Evolutionary conservation across 2,113 vertebrate species (phyloP), one percentile per base, ranked within the genome.

Genomic region (Sinocyclocheilus maitianheensis): DNA sequence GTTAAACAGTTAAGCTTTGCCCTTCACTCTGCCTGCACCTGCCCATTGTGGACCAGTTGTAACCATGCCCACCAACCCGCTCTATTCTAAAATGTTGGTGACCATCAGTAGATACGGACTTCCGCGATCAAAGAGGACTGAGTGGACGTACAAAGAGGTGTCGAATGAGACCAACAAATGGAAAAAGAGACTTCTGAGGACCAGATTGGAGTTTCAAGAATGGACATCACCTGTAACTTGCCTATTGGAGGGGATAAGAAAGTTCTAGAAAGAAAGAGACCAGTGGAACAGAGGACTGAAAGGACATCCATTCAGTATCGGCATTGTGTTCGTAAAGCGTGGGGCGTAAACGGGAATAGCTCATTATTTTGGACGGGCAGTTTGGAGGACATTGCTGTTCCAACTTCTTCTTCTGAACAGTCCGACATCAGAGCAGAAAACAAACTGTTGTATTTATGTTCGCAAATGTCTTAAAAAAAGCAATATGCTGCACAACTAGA

Each of bases 401-500:
- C 37, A 40, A 67, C 84, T 91, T 91, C 86, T 91, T 91, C 86
- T 83, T 86, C 69, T 85, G 43, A 88, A 74, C 90, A 91, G 88
- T 87, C 88, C 85, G 86, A 89, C 75, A 85, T 88, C 72, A 79
- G 88, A 90, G 85, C 85, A 90, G 87, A 89, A 89, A 85, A 89
- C 75, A 81, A 90, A 84, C 74, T 85, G 93, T 95, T 94, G 92
- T 92, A 93, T 93, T 94, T 94, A 94, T 94, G 90, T 94, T 94
- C 88, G 90, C 92, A 94, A 92, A 94, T 94, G 94, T 94, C 93
- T 95, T 94, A 94, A 94, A 77, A 83, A 87, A 91, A 94, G 94
- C 92, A 94, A 95, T 94, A 93, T 93, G 93, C 93, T 94, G 92
- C 93, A 94, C 94, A 95, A 90, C 83, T 93, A 93, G 91, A 92